Conservation (phyloP, 1,140 invertebrate genomes). For the Trichonephila clavata region DNA sequence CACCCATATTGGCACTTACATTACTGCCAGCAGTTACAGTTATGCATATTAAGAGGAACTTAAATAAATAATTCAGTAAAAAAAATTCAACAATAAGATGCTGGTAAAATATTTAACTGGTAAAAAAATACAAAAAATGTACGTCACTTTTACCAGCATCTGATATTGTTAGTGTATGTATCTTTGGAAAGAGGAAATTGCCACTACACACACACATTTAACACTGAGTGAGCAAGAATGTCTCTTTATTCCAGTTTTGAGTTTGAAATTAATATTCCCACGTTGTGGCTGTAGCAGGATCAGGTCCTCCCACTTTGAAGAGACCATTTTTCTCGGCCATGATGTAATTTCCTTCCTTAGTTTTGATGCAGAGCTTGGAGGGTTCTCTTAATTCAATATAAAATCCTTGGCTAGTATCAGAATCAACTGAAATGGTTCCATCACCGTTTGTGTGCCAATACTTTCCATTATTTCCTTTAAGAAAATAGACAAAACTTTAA, state of each 20-base stretch:
- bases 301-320: slow-evolving; percentile 90
- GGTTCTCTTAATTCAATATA: slow-evolving; percentile 95
- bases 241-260: background rate
- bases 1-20: slow-evolving; percentile 58
- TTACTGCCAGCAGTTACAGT: slow-evolving; percentile 59
- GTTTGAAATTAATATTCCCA: slow-evolving; percentile 93
- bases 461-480: slow-evolving; percentile 92
- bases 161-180: slow-evolving; percentile 43
- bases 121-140: slow-evolving; percentile 15
- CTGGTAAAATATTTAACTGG: slow-evolving; percentile 30
- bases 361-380: slow-evolving; percentile 94
- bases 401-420: slow-evolving; percentile 92
- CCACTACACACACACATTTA: slow-evolving; percentile 64
- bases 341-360: slow-evolving; percentile 88
- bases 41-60: slow-evolving; percentile 43
- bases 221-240: slow-evolving; percentile 67
- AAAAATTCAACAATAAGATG: slow-evolving; percentile 15
- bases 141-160: slow-evolving; percentile 9
- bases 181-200: slow-evolving; percentile 69
- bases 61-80: slow-evolving; percentile 4
- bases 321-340: slow-evolving; percentile 96
- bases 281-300: slow-evolving; percentile 90
- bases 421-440: slow-evolving; percentile 89
- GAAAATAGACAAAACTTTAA: slow-evolving; percentile 35
- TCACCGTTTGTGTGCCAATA: slow-evolving; percentile 95